Evolutionary conservation across 53 echinoderm and acorn worm genomes (phyloP), one percentile per base, ranked within the genome.

Genomic region (Arbacia lixula): DNA sequence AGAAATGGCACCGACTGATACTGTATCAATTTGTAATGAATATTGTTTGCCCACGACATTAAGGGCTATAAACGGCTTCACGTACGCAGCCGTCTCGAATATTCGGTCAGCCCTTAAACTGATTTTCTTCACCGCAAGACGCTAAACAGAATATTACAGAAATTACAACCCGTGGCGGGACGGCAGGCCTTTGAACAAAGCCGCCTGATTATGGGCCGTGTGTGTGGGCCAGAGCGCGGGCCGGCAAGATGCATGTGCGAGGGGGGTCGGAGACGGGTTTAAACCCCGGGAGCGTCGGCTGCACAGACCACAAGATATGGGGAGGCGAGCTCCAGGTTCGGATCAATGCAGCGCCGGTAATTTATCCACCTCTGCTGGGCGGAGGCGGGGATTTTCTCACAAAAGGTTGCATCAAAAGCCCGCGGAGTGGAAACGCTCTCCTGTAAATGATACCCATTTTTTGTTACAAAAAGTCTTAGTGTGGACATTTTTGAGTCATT

Each of bases 281-380:
- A 75, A 75, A 53, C 75, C 53, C 75, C 75, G 50, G 34, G 75
- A 75, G 75, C 75, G 75, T 75, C 75, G 75, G 75, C 75, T 52
- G 52, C 5, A 35, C 34, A 52, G 75, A 75, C 75, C 75, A 75
- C 75, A 75, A 53, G 53, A n/a, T n/a, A n/a, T 53, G 52, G 29
- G 31, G 35, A 53, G 75, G 75, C 53, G 52, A 53, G 75, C 75
- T 53, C 33, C 54, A 34, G 54, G 75, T 36, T 31, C 54, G 36
- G 75, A 75, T 75, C 75, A 75, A 17, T 19, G 22, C n/a, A 53
- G n/a, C n/a, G n/a, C n/a, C n/a, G n/a, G 75, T 75, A 75, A 75
- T 75, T 75, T 38, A 75, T 75, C 75, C 75, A 75, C 26, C 31
- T 1, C 12, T 16, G 21, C 52, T 33, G 33, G 75, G 52, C 8